A percentile compares a stretch with the other conserved stretches of the same genome.
phyloP scores from a whole-genome alignment of 1,140 invertebrate genomes.

The Diorhabda carinulata region DNA sequence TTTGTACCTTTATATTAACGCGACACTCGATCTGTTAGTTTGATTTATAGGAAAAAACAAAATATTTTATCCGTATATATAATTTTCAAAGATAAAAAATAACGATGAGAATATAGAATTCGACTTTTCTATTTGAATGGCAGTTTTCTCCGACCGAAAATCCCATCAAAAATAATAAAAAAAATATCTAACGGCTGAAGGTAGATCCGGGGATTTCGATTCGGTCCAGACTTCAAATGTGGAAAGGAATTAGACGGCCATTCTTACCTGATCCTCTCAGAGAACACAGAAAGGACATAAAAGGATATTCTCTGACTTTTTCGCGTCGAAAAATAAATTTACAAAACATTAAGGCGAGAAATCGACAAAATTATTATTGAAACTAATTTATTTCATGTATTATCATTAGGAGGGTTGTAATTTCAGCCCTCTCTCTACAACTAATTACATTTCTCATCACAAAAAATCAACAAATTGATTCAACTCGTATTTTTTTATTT shows the following conservation, averaged over 20 bases:
- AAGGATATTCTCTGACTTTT: slow-evolving; percentile 1
- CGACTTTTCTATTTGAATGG: too few relatives aligned
- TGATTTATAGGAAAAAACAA: not conserved
- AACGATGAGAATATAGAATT: too few relatives aligned
- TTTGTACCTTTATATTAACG: not conserved
- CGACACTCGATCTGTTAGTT: not conserved
- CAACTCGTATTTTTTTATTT: too few relatives aligned
- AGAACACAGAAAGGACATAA: slow-evolving; percentile 15
- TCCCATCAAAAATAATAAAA: slow-evolving; percentile 11
- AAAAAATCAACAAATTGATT: too few relatives aligned
- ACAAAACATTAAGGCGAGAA: not conserved
- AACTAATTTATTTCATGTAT: too few relatives aligned
- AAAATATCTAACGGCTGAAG: not conserved
- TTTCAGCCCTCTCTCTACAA: too few relatives aligned
- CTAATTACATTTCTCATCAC: too few relatives aligned
- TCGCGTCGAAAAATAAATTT: not conserved
- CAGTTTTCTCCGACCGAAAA: not conserved
- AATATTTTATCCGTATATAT: too few relatives aligned
- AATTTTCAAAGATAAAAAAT: too few relatives aligned
- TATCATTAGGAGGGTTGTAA: too few relatives aligned
- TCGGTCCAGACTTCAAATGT: slow-evolving; percentile 15
- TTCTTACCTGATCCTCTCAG: slow-evolving; percentile 22
- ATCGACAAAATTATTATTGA: not conserved
- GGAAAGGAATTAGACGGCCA: slow-evolving; percentile 19
- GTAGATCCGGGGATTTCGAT: slow-evolving; percentile 18